Evolutionary conservation across 2,113 vertebrate genomes (phyloP).

Genomic region (Neopipo cinnamomea): DNA sequence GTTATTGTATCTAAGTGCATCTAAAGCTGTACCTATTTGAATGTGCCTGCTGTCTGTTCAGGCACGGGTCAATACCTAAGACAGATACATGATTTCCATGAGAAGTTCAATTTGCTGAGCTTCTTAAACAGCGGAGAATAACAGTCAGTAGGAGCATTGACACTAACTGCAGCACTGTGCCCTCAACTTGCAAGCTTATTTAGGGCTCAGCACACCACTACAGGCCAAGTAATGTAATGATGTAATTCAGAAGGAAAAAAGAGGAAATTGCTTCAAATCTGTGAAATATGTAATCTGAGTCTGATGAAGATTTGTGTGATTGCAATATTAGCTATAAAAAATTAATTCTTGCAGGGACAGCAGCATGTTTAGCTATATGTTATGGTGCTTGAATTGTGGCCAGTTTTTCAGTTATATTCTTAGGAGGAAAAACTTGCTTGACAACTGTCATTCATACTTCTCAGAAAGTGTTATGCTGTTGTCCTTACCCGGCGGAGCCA

Average conservation of each 20-base stretch:
- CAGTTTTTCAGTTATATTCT: not conserved
- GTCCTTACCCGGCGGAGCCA: conserved; percentile 84
- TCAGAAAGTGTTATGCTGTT: not conserved
- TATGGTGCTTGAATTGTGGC: not conserved
- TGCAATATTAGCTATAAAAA: not conserved
- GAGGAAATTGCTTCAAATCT: not conserved
- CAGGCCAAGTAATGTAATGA: not conserved
- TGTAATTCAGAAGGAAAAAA: not conserved
- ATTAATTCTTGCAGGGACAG: not conserved
- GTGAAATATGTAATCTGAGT: not conserved
- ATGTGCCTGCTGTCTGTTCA: not conserved
- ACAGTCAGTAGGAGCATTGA: not conserved
- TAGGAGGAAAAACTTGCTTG: not conserved
- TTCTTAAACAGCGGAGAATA: not conserved
- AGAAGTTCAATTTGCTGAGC: not conserved
- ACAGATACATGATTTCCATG: rapidly evolving
- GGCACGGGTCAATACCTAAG: rapidly evolving
- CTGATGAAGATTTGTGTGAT: not conserved
- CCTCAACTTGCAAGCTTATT: not conserved
- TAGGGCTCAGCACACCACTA: not conserved
- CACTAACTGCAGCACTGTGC: not conserved
- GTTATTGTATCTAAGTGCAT: not conserved
- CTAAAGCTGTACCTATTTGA: not conserved
- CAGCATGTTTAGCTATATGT: not conserved
- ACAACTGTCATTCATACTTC: not conserved